Base-by-base conservation (phyloP, 2,888 invertebrate species). In the Lottia gigantea region DNA sequence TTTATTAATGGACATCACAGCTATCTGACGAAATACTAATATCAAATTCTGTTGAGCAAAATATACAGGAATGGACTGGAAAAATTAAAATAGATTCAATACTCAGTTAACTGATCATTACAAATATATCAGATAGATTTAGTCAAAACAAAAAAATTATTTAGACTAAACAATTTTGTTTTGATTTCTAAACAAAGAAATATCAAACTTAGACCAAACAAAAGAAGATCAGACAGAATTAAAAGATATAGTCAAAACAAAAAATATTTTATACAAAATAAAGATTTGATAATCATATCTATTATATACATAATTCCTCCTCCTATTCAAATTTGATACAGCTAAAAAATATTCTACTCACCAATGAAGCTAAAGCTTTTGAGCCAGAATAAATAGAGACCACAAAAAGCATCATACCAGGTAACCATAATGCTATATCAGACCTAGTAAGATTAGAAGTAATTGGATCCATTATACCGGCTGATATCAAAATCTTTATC, bases 321-420 rank as follows among this genome's bases (percentile, higher is more conserved):
- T 40, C 7, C 6, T 6, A 40, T 40, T 63, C 1, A 14, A 66
- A 19, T 47, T 25, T 16, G 14, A 49, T 23, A 31, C 14, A 31
- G 12, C 31, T 19, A 49, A 40, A 55, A 6, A 55, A 6, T 2
- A 16, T 3, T n/a, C 23, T 23, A 74, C 80, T 71, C 74, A 84
- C 84, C 77, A 84, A 65, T 66, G 71, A 80, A 46, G 84, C 80
- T 7, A 85, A 71, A 16, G 82, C 84, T 68, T 80, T 82, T 12
- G 84, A 84, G 12, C 83, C 84, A 4, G 85, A 80, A 69, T 85
- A 85, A 46, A 84, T 84, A 23, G 83, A 82, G 8, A 75, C 66
- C 0, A 83, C 84, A 76, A 82, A 85, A 31, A 79, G 74, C 66
- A 83, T 77, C 82, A 84, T 82, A 6, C 83, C 83, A 16, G 84